Evolutionary conservation across 2,113 vertebrate genomes (phyloP), one percentile per base, ranked within the genome.

Genomic region (Poecile atricapillus): DNA sequence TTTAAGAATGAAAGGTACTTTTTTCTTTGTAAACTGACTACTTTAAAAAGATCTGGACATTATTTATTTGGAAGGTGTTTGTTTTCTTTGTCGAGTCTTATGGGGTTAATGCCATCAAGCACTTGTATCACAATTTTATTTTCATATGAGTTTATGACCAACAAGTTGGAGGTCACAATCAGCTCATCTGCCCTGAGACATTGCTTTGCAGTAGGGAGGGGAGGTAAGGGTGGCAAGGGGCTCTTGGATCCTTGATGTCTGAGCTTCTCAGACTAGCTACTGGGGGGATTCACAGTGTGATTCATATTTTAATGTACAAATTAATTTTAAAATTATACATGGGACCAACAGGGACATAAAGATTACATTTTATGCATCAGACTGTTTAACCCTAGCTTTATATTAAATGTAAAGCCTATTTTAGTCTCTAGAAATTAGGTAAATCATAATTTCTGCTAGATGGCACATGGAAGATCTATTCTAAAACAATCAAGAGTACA

Each of bases 181-280:
- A 63, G 11, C 27, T 79, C n/a, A 33, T 35, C 9, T 70, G 41
- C 76, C 56, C 11, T 24, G 9, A 62, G 12, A 60, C 12, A 65
- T 43, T 2, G 1, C 11, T 49, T 33, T 77, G 33, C 9, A 1
- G 23, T 28, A n/a, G 5, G 7, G 4, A 35, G 23, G 2, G 4
- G 15, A 37, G 2, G 2, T 28, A 25, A 1, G 2, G 2, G 4
- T 30, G 28, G 11, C 25, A 68, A 50, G 12, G 5, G 5, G 1
- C 31, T 80, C 15, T 20, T 69, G 41, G 11, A 43, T 15, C 12
- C 18, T 56, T 15, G 15, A n/a, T 44, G 10, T 65, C 65, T 56
- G 20, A 31, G 5, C 59, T 25, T 64, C 35, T 73, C 64, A 80
- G 27, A 71, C 11, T 41, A 55, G 7, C 27, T 75, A 59, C 31